Evolutionary conservation across 2,888 invertebrate genomes (phyloP).

Genomic region (Sphinx pinastri): DNA sequence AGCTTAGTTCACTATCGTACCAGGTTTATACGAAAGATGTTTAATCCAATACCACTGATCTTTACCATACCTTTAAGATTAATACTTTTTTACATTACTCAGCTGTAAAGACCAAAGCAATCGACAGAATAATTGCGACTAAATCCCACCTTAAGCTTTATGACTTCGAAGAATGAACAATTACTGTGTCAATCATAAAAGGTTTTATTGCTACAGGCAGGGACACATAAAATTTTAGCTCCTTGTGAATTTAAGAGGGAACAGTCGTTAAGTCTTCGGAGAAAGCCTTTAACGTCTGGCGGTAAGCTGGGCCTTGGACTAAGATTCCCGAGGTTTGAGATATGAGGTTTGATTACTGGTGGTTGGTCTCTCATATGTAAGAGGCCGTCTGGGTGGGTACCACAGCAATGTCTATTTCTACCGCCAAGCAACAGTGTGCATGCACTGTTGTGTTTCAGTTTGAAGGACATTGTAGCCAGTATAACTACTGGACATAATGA

Average conservation of each 20-base stretch:
- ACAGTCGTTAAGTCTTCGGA: slow-evolving; percentile 3
- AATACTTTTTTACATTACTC: neutral
- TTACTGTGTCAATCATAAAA: slow-evolving; percentile 10
- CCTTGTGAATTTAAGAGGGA: slow-evolving; percentile 5
- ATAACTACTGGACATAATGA: no score
- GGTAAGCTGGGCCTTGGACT: neutral
- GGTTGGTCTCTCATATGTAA: no score
- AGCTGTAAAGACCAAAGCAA: neutral
- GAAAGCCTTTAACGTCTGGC: neutral
- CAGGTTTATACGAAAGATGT: no score
- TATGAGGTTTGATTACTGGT: neutral
- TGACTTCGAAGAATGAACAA: neutral
- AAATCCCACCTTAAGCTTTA: neutral
- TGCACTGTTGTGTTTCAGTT: no score
- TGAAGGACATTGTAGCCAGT: no score
- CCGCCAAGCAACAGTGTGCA: no score
- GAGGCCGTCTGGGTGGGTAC: no score
- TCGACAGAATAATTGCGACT: neutral
- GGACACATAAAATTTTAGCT: neutral
- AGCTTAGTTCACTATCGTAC: no score
- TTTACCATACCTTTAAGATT: neutral
- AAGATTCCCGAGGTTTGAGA: neutral
- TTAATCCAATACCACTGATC: neutral
- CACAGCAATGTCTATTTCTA: no score
- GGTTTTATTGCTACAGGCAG: neutral